Evolutionary conservation across 2,888 invertebrate species (phyloP).

Genomic region (Notodonta dromedarius): DNA sequence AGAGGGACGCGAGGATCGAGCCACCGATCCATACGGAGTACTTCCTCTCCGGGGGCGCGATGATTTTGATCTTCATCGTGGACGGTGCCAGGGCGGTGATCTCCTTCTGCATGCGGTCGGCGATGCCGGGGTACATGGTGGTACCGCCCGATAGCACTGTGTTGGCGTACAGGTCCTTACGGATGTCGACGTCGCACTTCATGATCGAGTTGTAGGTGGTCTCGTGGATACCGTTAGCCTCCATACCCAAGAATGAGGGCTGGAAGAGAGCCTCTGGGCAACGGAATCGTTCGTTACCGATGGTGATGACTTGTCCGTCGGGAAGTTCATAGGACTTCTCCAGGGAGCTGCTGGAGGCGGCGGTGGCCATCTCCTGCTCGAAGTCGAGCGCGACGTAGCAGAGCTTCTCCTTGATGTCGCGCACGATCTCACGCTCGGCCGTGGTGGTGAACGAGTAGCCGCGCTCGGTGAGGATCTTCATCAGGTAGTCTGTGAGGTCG

Average conservation of each 20-base stretch:
- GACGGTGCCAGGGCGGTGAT: conserved; percentile 96
- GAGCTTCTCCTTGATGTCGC: conserved; percentile 97
- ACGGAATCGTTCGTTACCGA: conserved; percentile 97
- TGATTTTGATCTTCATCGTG: conserved; percentile 97
- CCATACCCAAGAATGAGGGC: conserved; percentile 96
- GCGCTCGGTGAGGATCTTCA: conserved; percentile 96
- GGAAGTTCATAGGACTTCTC: conserved; percentile 98
- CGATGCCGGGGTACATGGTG: conserved; percentile 98
- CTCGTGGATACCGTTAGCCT: conserved; percentile 95
- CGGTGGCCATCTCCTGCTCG: conserved; percentile 97
- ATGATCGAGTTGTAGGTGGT: conserved; percentile 98
- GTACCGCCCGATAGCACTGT: conserved; percentile 97
- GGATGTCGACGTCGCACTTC: conserved; percentile 99
- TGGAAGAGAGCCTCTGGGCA: conserved; percentile 98
- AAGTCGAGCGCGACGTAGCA: conserved; percentile 96
- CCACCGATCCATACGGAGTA: conserved; percentile 99
- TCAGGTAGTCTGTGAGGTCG: conserved; percentile 95
- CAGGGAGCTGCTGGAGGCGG: conserved; percentile 95
- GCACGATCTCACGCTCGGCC: conserved; percentile 96
- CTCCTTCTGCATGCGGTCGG: conserved; percentile 97
- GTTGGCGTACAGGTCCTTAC: conserved; percentile 98
- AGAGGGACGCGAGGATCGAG: conserved; percentile 95
- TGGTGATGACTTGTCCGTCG: conserved; percentile 96
- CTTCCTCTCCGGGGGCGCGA: conserved; percentile 97
- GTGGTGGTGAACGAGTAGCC: conserved; percentile 96